Percentiles rank a stretch among this genome's conserved stretches.
Conservation (phyloP, 2,113 vertebrate genomes). For the Promerops cafer region DNA sequence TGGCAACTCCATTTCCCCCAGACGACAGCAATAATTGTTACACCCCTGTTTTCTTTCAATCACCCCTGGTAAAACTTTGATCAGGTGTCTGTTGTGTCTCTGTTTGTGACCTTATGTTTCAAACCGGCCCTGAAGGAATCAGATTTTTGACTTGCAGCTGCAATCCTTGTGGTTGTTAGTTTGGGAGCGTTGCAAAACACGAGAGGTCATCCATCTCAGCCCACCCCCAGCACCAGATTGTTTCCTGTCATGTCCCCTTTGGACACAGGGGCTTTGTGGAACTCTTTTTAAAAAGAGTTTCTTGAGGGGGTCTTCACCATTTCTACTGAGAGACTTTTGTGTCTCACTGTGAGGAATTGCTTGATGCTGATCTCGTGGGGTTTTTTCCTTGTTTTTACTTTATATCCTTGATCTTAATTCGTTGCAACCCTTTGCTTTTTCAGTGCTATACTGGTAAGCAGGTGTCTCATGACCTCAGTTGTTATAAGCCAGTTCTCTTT, state of each 20-base stretch:
- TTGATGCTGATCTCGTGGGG: neutral
- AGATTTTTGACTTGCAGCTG: neutral
- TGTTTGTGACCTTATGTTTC: neutral
- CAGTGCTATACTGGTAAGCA: neutral
- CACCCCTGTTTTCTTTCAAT: neutral
- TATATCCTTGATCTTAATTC: neutral
- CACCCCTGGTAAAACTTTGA: accelerated
- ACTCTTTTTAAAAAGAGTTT: neutral
- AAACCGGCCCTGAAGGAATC: neutral
- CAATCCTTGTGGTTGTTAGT: neutral
- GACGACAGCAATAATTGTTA: neutral
- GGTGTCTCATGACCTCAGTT: neutral
- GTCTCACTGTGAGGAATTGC: neutral
- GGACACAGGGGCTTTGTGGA: neutral
- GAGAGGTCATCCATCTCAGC: neutral
- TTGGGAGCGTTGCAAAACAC: accelerated
- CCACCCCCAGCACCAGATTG: accelerated
- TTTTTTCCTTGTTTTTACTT: neutral
- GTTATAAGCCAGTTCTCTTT: neutral
- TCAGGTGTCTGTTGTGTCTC: neutral
- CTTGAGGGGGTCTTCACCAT: neutral
- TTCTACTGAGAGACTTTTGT: neutral
- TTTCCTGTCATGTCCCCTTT: neutral
- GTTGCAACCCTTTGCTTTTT: neutral
- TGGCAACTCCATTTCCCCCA: neutral